Percentiles rank a stretch among this genome's conserved stretches.
Conservation (phyloP, 2,888 invertebrate species). For the Pteria penguin region DNA sequence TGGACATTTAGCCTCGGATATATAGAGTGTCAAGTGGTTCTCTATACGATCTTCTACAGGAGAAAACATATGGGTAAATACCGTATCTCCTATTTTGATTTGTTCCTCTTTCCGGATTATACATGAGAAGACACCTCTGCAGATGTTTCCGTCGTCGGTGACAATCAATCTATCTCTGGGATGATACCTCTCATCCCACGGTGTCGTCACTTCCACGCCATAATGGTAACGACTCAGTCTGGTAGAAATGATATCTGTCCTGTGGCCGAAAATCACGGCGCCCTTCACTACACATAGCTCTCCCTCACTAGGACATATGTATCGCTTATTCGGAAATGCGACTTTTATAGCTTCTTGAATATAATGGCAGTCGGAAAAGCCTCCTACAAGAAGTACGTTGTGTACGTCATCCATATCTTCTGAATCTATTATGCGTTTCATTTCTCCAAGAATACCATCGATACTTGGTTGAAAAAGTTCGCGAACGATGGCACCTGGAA, state of each 20-base stretch:
- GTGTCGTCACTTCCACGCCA: neutral
- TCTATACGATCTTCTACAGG: neutral
- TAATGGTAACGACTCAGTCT: neutral
- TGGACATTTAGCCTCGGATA: neutral
- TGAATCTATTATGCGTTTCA: neutral
- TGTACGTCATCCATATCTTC: neutral
- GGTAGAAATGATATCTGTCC: neutral
- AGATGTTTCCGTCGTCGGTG: neutral
- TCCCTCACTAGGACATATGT: neutral
- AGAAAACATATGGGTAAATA: neutral
- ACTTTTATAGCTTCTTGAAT: neutral
- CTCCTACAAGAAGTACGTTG: neutral
- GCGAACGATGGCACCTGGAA: neutral
- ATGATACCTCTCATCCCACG: neutral
- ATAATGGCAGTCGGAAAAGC: neutral
- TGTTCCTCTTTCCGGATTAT: neutral
- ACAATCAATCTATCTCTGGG: neutral
- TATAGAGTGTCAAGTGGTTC: neutral
- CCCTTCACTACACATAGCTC: neutral
- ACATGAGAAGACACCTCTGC: neutral
- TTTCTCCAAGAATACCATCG: neutral
- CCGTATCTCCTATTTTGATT: neutral
- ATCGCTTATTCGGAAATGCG: neutral
- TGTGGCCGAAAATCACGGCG: constrained; percentile 1
- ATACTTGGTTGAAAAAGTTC: neutral